Base-by-base conservation (phyloP, 37 sponge, comb jelly and placozoan genomes). In the Amphimedon queenslandica region DNA sequence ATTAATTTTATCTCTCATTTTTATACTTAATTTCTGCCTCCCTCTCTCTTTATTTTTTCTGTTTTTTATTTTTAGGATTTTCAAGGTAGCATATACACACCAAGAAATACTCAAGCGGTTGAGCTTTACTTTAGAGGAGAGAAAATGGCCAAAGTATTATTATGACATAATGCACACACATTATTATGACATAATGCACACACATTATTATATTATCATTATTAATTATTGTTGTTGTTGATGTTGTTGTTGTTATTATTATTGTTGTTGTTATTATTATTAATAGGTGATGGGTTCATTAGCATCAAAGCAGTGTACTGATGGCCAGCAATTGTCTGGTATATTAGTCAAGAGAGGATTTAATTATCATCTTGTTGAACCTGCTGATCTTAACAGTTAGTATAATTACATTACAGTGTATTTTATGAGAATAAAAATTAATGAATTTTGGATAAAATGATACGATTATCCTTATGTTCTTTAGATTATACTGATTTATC, bases 81-180 rank as follows among this genome's bases (percentile, higher is more conserved):
- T 56, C 70, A 55, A 1, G 35, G 82, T 4, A 84, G 76, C 58
- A 74, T 97, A 42, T 80, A 94, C 74, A 90, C 56, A 24, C 99
- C 99, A 43, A 71, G 86, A 13, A 98, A 98, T 78, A 94, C 93
- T 34, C 89, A 94, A 70, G 89, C 91, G 0, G 87, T 98, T 25
- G 84, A 92, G 67, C 78, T 98, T 39, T 87, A 92, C 85, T 98
- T 94, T 71, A 76, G 92, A 41, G 99, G 99, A 30, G 99, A 98
- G 73, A 98, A 98, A 66, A 92, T 92, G 90, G 99, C 95, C 24
- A 98, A 96, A 37, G 53, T 47, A n/a, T n/a, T n/a, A n/a, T n/a
- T n/a, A n/a, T n/a, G n/a, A n/a, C n/a, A n/a, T n/a, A n/a, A n/a
- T n/a, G n/a, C n/a, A n/a, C n/a, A n/a, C n/a, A n/a, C n/a, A n/a